Evolutionary conservation across 2,888 invertebrate species (phyloP).

Genomic region (Tenodera sinensis): DNA sequence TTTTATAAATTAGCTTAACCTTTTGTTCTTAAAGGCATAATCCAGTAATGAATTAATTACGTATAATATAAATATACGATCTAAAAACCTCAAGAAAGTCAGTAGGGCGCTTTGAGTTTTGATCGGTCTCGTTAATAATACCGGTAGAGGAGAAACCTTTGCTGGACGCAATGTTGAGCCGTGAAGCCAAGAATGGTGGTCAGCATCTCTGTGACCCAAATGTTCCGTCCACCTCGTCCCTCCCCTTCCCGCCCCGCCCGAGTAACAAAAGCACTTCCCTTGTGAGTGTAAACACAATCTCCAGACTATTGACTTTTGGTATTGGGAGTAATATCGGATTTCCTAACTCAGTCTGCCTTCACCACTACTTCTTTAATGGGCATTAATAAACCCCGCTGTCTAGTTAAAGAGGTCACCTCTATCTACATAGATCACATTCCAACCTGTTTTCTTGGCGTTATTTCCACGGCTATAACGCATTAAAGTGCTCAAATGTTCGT

Average conservation of each 20-base stretch:
- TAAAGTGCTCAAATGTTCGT: neutral
- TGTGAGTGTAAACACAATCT: neutral
- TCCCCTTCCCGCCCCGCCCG: neutral
- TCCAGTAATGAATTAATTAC: too few relatives aligned
- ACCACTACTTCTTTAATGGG: neutral
- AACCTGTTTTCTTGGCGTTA: neutral
- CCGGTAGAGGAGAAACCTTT: too few relatives aligned
- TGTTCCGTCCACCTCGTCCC: too few relatives aligned
- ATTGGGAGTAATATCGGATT: neutral
- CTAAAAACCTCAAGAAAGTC: too few relatives aligned
- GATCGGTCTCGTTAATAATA: too few relatives aligned
- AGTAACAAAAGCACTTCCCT: neutral
- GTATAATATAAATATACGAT: too few relatives aligned
- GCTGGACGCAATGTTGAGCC: too few relatives aligned
- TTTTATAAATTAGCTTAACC: too few relatives aligned
- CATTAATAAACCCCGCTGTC: neutral
- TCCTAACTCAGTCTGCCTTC: neutral
- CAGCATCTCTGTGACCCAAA: neutral
- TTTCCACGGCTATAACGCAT: neutral
- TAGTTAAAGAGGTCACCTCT: neutral
- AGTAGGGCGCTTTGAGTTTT: too few relatives aligned
- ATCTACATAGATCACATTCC: neutral
- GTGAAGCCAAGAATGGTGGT: neutral
- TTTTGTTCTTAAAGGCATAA: too few relatives aligned
- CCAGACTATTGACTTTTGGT: neutral